These are phyloP conservation scores for Parambassis ranga DNA, from an alignment of 2,797 vertebrate genomes.

Conservation along the genomic window DNA sequence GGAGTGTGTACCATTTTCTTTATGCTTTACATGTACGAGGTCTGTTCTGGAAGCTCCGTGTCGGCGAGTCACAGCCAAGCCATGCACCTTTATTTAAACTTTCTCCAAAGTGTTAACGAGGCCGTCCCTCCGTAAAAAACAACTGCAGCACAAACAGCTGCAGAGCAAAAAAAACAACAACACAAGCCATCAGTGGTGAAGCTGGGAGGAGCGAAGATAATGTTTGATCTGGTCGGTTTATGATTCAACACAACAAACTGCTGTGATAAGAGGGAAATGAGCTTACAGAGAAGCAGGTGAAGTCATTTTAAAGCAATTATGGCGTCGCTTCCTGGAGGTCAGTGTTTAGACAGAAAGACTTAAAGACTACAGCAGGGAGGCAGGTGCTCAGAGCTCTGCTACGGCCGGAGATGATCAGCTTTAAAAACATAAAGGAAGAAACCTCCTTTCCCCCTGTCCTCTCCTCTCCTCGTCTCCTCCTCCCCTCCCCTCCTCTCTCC, in stretches of 20 bases:
- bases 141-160: conserved; percentile 5
- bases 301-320: conserved; percentile 23
- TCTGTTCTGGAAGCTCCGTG: no score
- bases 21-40: not conserved
- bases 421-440: not conserved
- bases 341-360: conserved; percentile 8
- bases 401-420: not conserved
- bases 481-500: not conserved
- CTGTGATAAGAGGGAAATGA: conserved; percentile 21
- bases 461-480: not conserved
- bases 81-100: conserved; percentile 26
- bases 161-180: not conserved
- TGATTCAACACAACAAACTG: conserved; percentile 15
- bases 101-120: conserved; percentile 10
- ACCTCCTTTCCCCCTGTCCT: not conserved
- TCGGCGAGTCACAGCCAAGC: conserved; percentile 22
- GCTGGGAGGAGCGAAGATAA: no score
- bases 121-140: no score
- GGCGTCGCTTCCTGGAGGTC: conserved; percentile 17
- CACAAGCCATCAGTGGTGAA: conserved; percentile 30
- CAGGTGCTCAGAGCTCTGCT: conserved; percentile 2
- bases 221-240: conserved; percentile 11
- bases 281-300: not conserved
- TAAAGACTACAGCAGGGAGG: not conserved
- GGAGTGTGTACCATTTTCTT: not conserved